A percentile compares a stretch with the other conserved stretches of the same genome.
Conservation (phyloP, 2,888 invertebrate species). For the Daptonema setosum region DNA sequence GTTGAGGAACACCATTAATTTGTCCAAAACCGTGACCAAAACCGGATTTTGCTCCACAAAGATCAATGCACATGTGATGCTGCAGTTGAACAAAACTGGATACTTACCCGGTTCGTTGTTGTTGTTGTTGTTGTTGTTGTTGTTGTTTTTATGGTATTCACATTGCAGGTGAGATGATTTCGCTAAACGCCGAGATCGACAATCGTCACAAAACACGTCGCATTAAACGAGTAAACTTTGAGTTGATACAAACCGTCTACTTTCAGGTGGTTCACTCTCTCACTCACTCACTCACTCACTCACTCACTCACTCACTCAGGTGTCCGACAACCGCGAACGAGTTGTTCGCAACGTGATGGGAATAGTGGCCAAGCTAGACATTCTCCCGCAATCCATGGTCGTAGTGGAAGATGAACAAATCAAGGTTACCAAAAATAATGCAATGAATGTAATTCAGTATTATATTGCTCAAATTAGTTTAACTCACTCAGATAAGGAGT, state of each 20-base stretch:
- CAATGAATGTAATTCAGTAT: neutral
- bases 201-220: neutral
- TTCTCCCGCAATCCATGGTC: neutral
- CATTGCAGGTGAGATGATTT: neutral
- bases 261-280: neutral
- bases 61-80: neutral
- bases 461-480: neutral
- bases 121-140: neutral
- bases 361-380: neutral
- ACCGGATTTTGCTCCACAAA: neutral
- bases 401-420: neutral
- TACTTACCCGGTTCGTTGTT: constrained; percentile 5
- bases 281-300: no score
- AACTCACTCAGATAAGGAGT: no score
- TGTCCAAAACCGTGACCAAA: no score
- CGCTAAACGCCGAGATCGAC: neutral
- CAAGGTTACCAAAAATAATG: no score
- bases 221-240: neutral
- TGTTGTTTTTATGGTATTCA: neutral
- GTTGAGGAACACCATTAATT: no score
- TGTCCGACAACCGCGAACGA: no score
- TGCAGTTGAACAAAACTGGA: neutral
- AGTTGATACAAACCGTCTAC: neutral
- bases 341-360: neutral
- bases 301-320: no score